Conservation (phyloP, 2,113 vertebrate genomes). For the Nothobranchius furzeri region DNA sequence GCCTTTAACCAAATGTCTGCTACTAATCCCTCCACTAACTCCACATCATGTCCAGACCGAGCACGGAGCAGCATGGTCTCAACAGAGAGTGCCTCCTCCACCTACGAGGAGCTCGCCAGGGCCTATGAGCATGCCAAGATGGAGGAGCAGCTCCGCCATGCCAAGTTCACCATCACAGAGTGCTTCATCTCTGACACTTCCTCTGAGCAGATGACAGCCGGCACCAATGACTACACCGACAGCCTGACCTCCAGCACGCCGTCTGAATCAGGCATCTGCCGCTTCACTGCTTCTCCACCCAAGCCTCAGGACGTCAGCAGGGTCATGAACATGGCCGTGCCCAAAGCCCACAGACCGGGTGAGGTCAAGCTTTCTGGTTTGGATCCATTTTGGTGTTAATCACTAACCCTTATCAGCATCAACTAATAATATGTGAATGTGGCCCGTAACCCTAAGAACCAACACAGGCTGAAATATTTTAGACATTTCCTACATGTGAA, state of each 20-base stretch:
- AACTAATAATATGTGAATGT: constrained; percentile 3
- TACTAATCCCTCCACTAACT: constrained; percentile 50
- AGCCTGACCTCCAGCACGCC: constrained; percentile 98
- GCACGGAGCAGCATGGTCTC: constrained; percentile 99
- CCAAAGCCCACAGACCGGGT: constrained; percentile 99
- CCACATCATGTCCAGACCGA: constrained; percentile 80
- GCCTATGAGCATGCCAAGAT: constrained; percentile 98
- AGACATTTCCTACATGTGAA: too few relatives aligned
- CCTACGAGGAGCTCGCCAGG: constrained; percentile 95
- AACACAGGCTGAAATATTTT: too few relatives aligned
- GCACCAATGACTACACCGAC: constrained; percentile 99
- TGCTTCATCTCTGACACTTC: constrained; percentile 99
- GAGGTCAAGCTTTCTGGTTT: constrained; percentile 54
- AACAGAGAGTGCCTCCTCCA: constrained; percentile 98
- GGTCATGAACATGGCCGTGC: constrained; percentile 96
- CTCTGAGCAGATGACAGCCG: constrained; percentile 96
- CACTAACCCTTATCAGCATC: constrained; percentile 2
- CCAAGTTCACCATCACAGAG: constrained; percentile 99
- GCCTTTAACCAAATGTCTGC: constrained; percentile 7
- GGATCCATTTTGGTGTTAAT: too few relatives aligned
- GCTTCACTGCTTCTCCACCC: constrained; percentile 96
- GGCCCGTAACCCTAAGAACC: too few relatives aligned
- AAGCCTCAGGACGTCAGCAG: constrained; percentile 96
- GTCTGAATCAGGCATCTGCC: constrained; percentile 97
- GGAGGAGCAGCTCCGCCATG: constrained; percentile 97